A percentile compares a stretch with the other conserved stretches of the same genome.
Conservation (phyloP, 2,113 vertebrate genomes). For the Lutjanus erythropterus region DNA sequence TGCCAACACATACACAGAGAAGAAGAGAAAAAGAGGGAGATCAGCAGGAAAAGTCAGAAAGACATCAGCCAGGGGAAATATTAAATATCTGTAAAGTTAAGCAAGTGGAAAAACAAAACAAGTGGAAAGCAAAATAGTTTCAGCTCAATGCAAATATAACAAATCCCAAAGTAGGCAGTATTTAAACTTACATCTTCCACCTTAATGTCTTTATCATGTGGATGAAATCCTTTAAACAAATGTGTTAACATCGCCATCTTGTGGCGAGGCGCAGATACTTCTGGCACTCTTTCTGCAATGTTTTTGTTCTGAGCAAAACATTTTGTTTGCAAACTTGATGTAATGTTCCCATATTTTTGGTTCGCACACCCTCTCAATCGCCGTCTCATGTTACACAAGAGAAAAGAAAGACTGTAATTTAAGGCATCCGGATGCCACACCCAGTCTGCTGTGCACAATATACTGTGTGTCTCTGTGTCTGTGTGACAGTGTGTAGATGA, state of each 20-base stretch:
- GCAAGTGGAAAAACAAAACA: background rate
- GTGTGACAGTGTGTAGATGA: conserved; percentile 58
- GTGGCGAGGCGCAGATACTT: conserved; percentile 31
- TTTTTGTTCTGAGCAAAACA: conserved; percentile 29
- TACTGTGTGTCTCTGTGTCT: conserved; percentile 12
- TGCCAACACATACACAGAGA: background rate
- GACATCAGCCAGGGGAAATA: background rate
- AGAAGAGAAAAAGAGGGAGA: background rate
- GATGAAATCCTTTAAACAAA: background rate
- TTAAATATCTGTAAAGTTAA: background rate
- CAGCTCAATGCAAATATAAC: background rate
- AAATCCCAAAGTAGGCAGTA: background rate
- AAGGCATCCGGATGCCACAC: conserved; percentile 26
- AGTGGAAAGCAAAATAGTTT: background rate
- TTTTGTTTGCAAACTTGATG: background rate
- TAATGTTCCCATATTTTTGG: background rate
- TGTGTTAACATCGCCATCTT: conserved; percentile 45
- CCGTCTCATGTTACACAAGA: background rate
- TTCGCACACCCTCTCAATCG: background rate
- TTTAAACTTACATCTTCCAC: background rate
- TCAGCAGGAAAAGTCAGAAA: background rate
- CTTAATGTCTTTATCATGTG: background rate
- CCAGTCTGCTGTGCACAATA: conserved; percentile 19
- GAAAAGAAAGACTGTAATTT: conserved; percentile 1
- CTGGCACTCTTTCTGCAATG: background rate